Conservation (phyloP, 2,888 invertebrate genomes). For the Agonum fuliginosum region DNA sequence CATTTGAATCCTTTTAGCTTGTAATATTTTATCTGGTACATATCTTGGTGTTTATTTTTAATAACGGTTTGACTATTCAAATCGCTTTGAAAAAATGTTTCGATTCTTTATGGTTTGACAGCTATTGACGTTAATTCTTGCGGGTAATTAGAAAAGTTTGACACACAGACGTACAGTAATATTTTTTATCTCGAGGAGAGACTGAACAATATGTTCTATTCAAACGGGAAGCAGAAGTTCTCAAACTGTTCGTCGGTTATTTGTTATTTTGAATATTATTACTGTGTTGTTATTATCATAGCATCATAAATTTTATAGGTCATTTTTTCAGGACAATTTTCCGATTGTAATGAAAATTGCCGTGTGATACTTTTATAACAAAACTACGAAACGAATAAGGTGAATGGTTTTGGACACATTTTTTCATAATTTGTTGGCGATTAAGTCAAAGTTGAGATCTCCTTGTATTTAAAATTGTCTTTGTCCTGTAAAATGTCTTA, state of each 20-base stretch:
- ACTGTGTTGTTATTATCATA: too few relatives aligned
- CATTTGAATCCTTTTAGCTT: conserved; percentile 41
- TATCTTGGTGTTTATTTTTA: conserved; percentile 36
- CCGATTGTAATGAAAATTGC: too few relatives aligned
- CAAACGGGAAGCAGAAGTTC: background rate
- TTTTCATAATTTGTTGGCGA: too few relatives aligned
- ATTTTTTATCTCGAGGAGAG: background rate
- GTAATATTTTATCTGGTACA: conserved; percentile 43
- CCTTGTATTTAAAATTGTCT: too few relatives aligned
- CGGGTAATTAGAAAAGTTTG: conserved; percentile 47
- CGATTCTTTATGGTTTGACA: conserved; percentile 40
- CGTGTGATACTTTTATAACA: too few relatives aligned
- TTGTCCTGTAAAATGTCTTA: too few relatives aligned
- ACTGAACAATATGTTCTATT: conserved; percentile 29
- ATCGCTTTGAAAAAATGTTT: conserved; percentile 31
- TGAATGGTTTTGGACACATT: too few relatives aligned
- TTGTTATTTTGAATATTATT: background rate
- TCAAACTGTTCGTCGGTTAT: background rate
- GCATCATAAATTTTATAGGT: too few relatives aligned
- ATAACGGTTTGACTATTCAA: conserved; percentile 25
- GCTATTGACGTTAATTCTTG: conserved; percentile 43
- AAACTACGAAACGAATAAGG: too few relatives aligned
- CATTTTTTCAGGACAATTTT: too few relatives aligned
- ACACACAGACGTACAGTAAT: conserved; percentile 7
- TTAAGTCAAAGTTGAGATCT: too few relatives aligned